Base-by-base conservation (phyloP, 64 coral and sea anemone genomes). In the Orbicella faveolata region DNA sequence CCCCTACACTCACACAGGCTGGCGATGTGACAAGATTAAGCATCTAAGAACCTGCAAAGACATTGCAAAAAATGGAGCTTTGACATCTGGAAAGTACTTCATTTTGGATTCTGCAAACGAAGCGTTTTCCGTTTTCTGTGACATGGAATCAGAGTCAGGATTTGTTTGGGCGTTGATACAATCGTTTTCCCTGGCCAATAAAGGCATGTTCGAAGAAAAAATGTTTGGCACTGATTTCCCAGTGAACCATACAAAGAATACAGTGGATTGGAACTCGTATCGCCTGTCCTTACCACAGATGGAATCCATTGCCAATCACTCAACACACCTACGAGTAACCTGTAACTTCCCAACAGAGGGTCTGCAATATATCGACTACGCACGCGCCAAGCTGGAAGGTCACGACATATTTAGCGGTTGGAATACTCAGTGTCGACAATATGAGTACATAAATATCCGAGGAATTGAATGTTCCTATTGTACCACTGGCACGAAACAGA, bases 151-250 rank as follows among this genome's bases (percentile, higher is more conserved):
- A 9, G 75, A 78, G 52, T 39, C 75, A n/a, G 37, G 75, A 12
- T 78, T 78, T 78, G 20, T 78, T 21, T 78, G 37, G 75, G 9
- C 75, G n/a, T 23, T 78, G 37, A 51, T 51, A 48, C 75, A 78
- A n/a, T 78, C 77, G n/a, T 79, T 79, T 55, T 54, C 77, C 21
- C 57, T 79, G 6, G 48, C 9, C 12, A 79, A 55, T 21, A 0
- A 9, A 48, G 44, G 44, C 15, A 9, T 25, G 3, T 16, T 79
- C 12, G 11, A 1, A 30, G 7, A 48, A 48, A 48, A 48, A 48
- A 48, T 1, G 23, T 79, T 79, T 26, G 21, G 20, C 10, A 16
- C 30, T 4, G 11, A 61, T 61, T 59, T 21, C 15, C 51, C 77
- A 2, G 23, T 79, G 67, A 70, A 23, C 23, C 67, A 70, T 48